These are phyloP conservation scores for Karalla daura DNA, from an alignment of 2,797 vertebrate genomes.

Conservation along the genomic window DNA sequence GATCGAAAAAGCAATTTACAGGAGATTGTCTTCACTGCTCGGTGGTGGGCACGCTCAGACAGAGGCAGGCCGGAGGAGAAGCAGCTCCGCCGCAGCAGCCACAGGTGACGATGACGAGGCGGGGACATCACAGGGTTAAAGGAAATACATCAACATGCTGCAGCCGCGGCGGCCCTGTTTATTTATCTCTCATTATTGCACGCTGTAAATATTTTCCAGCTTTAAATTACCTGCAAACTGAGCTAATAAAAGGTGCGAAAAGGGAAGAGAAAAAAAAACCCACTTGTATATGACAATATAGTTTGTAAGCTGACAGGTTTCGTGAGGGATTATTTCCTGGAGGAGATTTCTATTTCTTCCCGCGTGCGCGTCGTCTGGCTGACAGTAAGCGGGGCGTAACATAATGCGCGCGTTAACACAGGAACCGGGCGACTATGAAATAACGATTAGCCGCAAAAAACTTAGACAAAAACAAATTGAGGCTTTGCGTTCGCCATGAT, in stretches of 20 bases:
- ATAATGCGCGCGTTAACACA: conserved; percentile 5
- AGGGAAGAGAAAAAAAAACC: background rate
- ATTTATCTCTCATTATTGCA: background rate
- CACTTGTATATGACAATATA: background rate
- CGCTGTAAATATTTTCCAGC: background rate
- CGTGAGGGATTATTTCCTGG: conserved; percentile 13
- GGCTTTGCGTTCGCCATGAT: conserved; percentile 13
- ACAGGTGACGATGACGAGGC: conserved; percentile 15
- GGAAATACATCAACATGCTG: background rate
- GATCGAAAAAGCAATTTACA: conserved; percentile 79
- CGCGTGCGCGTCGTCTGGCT: conserved; percentile 10
- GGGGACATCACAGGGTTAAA: background rate
- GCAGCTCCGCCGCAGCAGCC: conserved; percentile 21
- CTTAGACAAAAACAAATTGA: conserved; percentile 11
- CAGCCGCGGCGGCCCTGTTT: no score
- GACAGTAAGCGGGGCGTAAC: conserved; percentile 7
- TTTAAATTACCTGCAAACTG: conserved; percentile 2
- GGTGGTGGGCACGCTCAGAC: conserved; percentile 46
- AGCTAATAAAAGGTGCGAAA: background rate
- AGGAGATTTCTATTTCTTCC: conserved; percentile 3
- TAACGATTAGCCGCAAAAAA: conserved; percentile 20
- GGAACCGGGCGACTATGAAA: background rate
- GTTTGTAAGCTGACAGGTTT: conserved; percentile 11
- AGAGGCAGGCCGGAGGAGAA: conserved; percentile 27
- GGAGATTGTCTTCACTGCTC: conserved; percentile 65